Conservation (phyloP, 2,113 vertebrate species). For the Noturus placidus region DNA sequence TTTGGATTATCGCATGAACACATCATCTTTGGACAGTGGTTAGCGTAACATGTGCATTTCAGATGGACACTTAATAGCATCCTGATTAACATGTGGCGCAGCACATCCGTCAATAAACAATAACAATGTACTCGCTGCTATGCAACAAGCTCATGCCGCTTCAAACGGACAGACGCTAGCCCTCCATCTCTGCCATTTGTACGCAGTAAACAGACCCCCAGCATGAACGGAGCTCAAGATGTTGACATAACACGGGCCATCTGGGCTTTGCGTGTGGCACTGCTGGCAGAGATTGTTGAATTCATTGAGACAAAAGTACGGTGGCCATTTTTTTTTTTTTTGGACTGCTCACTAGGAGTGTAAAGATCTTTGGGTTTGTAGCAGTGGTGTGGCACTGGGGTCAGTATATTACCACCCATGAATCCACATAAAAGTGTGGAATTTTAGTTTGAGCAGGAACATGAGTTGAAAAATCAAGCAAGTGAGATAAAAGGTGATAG, state of each 20-base stretch:
- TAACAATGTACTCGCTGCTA: conserved; percentile 32
- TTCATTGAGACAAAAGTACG: conserved; percentile 40
- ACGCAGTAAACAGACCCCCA: conserved; percentile 50
- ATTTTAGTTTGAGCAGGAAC: neutral
- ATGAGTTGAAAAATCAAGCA: neutral
- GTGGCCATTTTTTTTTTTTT: conserved; percentile 21
- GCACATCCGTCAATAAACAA: conserved; percentile 22
- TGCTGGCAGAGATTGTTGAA: conserved; percentile 46
- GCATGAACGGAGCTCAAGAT: conserved; percentile 56
- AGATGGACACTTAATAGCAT: conserved; percentile 6
- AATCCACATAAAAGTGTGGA: neutral
- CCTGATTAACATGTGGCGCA: conserved; percentile 12
- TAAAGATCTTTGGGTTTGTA: neutral
- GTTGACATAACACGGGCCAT: conserved; percentile 54
- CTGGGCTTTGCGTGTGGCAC: conserved; percentile 54
- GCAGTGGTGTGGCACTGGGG: neutral
- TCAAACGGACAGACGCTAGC: conserved; percentile 56
- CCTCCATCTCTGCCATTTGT: conserved; percentile 43
- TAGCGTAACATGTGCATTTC: conserved; percentile 20
- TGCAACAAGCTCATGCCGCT: conserved; percentile 36
- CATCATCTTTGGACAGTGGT: neutral
- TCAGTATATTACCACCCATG: neutral
- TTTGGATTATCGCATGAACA: neutral
- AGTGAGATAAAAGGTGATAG: neutral
- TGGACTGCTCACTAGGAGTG: conserved; percentile 25